Base-by-base conservation (phyloP, 2,113 vertebrate species). In the Meriones unguiculatus region DNA sequence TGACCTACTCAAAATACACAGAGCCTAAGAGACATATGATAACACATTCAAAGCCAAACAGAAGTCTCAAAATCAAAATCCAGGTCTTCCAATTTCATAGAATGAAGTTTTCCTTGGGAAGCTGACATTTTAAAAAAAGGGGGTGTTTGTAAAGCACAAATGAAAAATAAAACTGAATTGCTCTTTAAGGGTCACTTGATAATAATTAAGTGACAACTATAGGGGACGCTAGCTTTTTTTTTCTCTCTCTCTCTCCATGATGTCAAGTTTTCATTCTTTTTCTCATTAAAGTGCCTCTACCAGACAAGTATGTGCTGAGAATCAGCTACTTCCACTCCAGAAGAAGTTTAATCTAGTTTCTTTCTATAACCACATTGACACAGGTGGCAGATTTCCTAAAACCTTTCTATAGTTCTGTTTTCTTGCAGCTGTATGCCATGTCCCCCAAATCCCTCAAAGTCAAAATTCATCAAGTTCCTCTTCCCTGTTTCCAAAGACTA, bases 341-440 rank as follows among this genome's bases (percentile, higher is more conserved):
- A 94, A 92, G 38, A 88, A 93, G 87, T 25, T 85, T 87, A 84
- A 10, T 90, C 14, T 82, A 82, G 92, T 93, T 86, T 95, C 62
- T 70, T 91, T 70, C 81, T 62, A 87, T 38, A 93, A 82, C 35
- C 14, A 88, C 72, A 84, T 15, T 85, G 88, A 70, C 80, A 85
- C 1, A 84, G 30, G 75, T n/a, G 76, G 82, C 18, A 87, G 69
- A 35, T 92, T 86, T 90, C 41, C 54, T 54, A 81, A 86, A 96
- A 52, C 52, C 89, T 54, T 85, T 69, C 59, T 73, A 8, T 75
- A 90, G 54, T 78, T 93, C 38, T 78, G 13, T 92, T 87, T 87
- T 80, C 84, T 96, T 89, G 28, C 28, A 62, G 67, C 62, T 86
- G 59, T 9, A 88, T 62, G 72, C 96, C 59, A 82, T 28, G 46